Evolutionary conservation across 2,888 invertebrate species (phyloP).

Genomic region (Nemotelus pantherinus): DNA sequence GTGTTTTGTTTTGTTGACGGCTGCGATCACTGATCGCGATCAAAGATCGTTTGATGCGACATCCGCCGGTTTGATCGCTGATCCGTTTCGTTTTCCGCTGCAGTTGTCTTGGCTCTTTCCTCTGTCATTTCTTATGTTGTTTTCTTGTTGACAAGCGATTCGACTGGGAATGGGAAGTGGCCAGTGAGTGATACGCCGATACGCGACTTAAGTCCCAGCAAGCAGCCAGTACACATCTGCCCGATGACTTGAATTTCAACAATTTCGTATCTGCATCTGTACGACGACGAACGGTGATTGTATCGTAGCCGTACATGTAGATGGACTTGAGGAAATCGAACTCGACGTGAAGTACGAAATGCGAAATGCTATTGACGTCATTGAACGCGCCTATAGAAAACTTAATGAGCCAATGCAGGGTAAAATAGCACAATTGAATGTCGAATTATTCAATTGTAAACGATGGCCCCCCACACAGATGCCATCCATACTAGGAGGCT

Average conservation of each 20-base stretch:
- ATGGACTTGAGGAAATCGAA: conserved; percentile 28
- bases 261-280: conserved; percentile 25
- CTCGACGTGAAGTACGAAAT: too few species aligned
- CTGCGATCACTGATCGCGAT: conserved; percentile 19
- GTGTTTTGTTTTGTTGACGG: conserved; percentile 25
- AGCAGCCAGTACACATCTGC: not conserved
- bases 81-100: conserved; percentile 29
- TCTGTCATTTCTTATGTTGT: conserved; percentile 23
- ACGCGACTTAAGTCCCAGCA: too few species aligned
- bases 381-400: conserved; percentile 27
- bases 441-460: conserved; percentile 29
- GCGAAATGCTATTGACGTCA: conserved; percentile 35
- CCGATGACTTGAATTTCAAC: not conserved
- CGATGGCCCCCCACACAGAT: not conserved
- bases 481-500: conserved; percentile 19
- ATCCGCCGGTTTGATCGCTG: conserved; percentile 35
- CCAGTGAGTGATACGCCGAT: too few species aligned
- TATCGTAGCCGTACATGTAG: conserved; percentile 9
- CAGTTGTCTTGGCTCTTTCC: conserved; percentile 28
- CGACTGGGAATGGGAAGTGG: not conserved
- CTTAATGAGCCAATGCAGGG: conserved; percentile 23
- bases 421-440: conserved; percentile 27
- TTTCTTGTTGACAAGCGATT: conserved; percentile 23
- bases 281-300: conserved; percentile 26
- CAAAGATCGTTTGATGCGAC: conserved; percentile 25